A percentile compares a stretch with the other conserved stretches of the same genome.
Conservation (phyloP, 1,140 invertebrate species). For the Pogonus chalceus region DNA sequence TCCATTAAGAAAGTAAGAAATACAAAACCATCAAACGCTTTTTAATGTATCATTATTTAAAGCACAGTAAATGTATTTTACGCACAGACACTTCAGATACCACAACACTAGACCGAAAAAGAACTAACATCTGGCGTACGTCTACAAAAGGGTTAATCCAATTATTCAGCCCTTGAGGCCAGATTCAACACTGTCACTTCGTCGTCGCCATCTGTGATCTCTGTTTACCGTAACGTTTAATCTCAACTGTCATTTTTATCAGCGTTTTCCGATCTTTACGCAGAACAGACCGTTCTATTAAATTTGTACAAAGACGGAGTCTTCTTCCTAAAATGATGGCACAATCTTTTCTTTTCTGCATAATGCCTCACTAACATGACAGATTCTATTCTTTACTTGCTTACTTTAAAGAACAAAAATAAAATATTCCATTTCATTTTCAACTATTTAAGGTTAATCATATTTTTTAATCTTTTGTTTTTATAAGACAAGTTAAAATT, state of each 20-base stretch:
- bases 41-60: neutral
- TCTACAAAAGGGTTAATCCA: constrained; percentile 4
- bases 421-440: too few species aligned
- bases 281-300: neutral
- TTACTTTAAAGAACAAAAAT: too few species aligned
- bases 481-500: too few species aligned
- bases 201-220: constrained; percentile 1
- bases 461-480: too few species aligned
- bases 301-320: neutral
- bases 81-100: neutral
- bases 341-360: neutral
- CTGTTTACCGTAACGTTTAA: neutral
- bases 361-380: too few species aligned
- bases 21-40: neutral
- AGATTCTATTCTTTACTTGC: too few species aligned
- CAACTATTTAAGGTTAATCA: too few species aligned
- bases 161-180: constrained; percentile 1
- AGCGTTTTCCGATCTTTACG: neutral
- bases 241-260: constrained; percentile 1
- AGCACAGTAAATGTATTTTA: neutral
- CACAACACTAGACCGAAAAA: neutral
- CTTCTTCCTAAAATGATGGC: neutral
- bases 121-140: constrained; percentile 1
- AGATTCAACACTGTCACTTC: neutral
- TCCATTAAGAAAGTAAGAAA: neutral